Conservation (phyloP, 2,888 invertebrate species). For the Halocaridina rubra region DNA sequence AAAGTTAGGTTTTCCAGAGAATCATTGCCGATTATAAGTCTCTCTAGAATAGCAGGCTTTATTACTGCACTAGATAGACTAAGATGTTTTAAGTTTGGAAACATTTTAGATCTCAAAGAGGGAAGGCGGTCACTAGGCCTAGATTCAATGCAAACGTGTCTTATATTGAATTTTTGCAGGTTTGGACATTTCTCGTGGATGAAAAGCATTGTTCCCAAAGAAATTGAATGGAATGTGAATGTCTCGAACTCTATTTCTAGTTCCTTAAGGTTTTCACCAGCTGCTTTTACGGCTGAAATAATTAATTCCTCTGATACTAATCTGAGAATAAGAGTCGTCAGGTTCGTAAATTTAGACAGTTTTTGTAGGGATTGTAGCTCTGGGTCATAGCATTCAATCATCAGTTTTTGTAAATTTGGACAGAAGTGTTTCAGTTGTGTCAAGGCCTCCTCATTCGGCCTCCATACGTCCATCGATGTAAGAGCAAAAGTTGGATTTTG, state of each 20-base stretch:
- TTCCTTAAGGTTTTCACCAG: neutral
- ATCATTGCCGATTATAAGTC: neutral
- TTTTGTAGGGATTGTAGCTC: neutral
- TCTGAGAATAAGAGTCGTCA: neutral
- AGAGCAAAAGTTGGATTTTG: neutral
- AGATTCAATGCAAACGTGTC: neutral
- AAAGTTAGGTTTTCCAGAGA: neutral
- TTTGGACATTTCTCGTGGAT: conserved; percentile 13
- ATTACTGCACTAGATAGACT: neutral
- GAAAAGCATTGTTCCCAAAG: neutral
- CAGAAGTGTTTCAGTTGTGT: neutral
- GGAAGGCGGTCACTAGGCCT: neutral
- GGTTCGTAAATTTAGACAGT: neutral
- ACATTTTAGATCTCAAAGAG: neutral
- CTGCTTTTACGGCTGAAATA: conserved; percentile 5
- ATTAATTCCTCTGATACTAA: conserved; percentile 19
- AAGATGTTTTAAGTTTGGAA: conserved; percentile 7
- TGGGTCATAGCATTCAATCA: neutral
- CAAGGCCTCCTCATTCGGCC: neutral
- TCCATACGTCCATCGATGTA: neutral
- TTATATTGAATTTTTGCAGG: neutral
- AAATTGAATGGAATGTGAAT: conserved; percentile 5
- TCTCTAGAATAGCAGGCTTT: neutral
- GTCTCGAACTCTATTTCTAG: conserved; percentile 13
- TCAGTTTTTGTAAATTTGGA: neutral